Conservation (phyloP, 35 echinoderm and acorn worm genomes). For the Stichopus chloronotus region DNA sequence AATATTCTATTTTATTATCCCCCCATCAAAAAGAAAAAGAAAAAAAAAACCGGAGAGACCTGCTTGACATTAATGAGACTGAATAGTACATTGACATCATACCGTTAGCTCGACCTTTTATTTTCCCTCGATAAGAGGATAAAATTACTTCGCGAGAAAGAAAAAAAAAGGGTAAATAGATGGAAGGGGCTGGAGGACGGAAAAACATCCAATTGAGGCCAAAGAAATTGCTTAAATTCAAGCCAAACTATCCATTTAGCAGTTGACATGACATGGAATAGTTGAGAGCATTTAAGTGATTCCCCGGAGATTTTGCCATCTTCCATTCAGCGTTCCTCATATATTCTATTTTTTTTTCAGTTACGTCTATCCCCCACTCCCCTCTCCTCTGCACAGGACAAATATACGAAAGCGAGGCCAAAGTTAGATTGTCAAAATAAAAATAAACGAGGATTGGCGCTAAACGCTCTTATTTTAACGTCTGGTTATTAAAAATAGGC, state of each 20-base stretch:
- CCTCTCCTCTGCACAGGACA: background rate
- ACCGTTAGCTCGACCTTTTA: too few relatives aligned
- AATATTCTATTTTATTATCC: too few relatives aligned
- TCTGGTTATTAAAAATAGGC: slow-evolving; percentile 4
- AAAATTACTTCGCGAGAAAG: too few relatives aligned
- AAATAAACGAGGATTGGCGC: background rate
- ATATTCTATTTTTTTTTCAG: background rate
- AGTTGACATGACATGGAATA: background rate
- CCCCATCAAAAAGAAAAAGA: too few relatives aligned
- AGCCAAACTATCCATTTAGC: background rate
- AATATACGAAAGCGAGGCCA: background rate
- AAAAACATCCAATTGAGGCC: too few relatives aligned
- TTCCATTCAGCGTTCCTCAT: background rate
- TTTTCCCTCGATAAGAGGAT: too few relatives aligned
- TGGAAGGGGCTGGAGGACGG: too few relatives aligned
- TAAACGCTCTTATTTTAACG: background rate
- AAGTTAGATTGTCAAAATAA: background rate
- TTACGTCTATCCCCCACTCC: background rate
- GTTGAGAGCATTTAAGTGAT: background rate
- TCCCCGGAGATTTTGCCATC: background rate
- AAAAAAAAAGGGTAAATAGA: too few relatives aligned
- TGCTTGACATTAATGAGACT: too few relatives aligned
- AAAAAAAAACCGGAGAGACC: too few relatives aligned
- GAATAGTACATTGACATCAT: too few relatives aligned
- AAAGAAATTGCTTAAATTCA: background rate